Base-by-base conservation (phyloP, 2,888 invertebrate genomes). In the Caenorhabditis macrosperma region DNA sequence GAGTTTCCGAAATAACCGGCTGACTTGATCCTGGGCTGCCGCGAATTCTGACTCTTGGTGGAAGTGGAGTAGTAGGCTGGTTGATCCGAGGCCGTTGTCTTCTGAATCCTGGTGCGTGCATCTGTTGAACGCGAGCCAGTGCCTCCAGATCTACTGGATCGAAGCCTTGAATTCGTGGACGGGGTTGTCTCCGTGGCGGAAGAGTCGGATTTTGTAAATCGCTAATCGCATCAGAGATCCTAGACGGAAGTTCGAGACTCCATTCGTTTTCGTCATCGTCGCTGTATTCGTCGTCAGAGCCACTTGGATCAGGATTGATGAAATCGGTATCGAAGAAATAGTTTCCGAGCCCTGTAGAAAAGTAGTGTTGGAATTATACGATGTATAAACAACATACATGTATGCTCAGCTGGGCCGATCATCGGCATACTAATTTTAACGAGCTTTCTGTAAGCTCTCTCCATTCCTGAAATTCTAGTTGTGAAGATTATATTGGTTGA, bases 121-220 rank as follows among this genome's bases (percentile, higher is more conserved):
- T 66, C 4, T 38, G n/a, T 28, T 54, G 64, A 4, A 66, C 64
- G 20, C 64, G 64, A 54, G 64, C 26, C 41, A 66, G n/a, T 1
- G 64, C 64, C 20, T 41, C 50, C 9, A 66, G 15, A 20, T 24
- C 64, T 0, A 20, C 22, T 1, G 64, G 64, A 54, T 66, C 64
- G 54, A 54, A 66, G 7, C 44, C 66, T 5, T 15, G 38, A 9
- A 55, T n/a, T 4, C 0, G 6, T 7, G 44, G 5, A n/a, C 44
- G 55, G 9, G 54, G 30, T n/a, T 38, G 66, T 46, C 26, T 55
- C 7, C 30, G 44, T 7, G 30, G 20, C 28, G 30, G 54, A 30
- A 28, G 30, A 1, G 17, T 12, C n/a, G 66, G 66, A 46, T 55
- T n/a, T 1, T 46, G 44, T 6, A 55, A 30, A 38, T 46, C 55